Base-by-base conservation (phyloP, 1,140 invertebrate genomes). In the Coptotermes formosanus region DNA sequence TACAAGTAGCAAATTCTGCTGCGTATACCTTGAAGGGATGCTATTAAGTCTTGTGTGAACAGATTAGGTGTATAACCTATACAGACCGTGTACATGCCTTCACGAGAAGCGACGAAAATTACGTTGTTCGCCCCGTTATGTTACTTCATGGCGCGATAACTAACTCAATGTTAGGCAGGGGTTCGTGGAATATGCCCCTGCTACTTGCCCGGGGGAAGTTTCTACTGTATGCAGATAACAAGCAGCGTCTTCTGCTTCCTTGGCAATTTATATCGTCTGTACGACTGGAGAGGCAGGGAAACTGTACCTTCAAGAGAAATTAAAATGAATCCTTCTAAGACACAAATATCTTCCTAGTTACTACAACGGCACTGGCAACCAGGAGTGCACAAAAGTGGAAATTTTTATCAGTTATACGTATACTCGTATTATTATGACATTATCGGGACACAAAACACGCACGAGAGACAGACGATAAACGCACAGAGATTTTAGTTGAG, bases 41-140 rank as follows among this genome's bases (percentile, higher is more conserved):
- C n/a, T 30, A 30, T 30, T 30, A 75, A 30, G 25, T 75, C 25
- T 30, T 75, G 64, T 75, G 64, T 75, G 64, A 75, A 75, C 3
- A 75, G 64, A 75, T 75, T 75, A 75, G 64, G 64, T 75, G 64
- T 75, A 75, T 75, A 75, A 25, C 64, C 64, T 75, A 30, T 75
- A 11, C 0, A n/a, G 64, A 75, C n/a, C 25, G 2, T 25, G 25
- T 30, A 9, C 6, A n/a, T 30, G 25, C 64, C 64, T 75, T 75
- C 64, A 75, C 64, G 64, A 75, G 59, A 75, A 75, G 64, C 30
- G 64, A 75, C 64, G 64, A 75, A 75, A 75, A 75, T 75, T 75
- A 75, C 64, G 64, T 75, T 75, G 64, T 30, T 75, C 64, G 7
- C 25, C 64, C 64, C 64, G 64, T 75, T 75, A 75, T 64, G 59